Conservation (phyloP, 2,888 invertebrate species). For the Epinotia ramella region DNA sequence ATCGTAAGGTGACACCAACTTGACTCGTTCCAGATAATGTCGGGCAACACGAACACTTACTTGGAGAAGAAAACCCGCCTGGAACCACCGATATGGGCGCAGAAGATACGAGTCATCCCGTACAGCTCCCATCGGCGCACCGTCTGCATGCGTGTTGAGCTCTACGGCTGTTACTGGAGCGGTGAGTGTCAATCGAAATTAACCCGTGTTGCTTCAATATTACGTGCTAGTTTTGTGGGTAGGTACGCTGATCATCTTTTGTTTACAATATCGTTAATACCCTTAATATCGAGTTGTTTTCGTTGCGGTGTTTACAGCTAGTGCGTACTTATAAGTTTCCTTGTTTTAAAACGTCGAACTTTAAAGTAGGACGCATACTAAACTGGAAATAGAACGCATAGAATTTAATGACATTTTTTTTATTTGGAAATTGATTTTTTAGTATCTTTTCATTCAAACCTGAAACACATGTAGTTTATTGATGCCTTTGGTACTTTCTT, state of each 20-base stretch:
- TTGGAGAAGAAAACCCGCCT: slow-evolving; percentile 90
- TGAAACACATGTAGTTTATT: neutral
- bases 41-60: slow-evolving; percentile 95
- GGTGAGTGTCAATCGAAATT: slow-evolving; percentile 81
- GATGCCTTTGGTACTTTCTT: neutral
- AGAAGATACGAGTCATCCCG: slow-evolving; percentile 93
- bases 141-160: slow-evolving; percentile 96
- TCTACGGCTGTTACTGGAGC: slow-evolving; percentile 95
- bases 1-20: too few relatives aligned
- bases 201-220: neutral
- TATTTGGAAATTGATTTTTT: neutral
- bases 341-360: neutral
- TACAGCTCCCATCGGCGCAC: slow-evolving; percentile 93
- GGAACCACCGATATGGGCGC: slow-evolving; percentile 94
- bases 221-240: neutral
- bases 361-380: neutral
- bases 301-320: neutral
- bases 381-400: neutral
- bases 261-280: neutral
- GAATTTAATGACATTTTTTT: neutral
- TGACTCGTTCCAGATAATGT: slow-evolving; percentile 86
- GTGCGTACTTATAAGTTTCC: neutral
- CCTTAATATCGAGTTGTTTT: neutral
- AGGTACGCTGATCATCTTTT: neutral
- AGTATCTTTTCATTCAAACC: neutral